These are phyloP conservation scores for Drosophila setifemur DNA, from an alignment of 1,140 invertebrate species.

Conservation along the genomic window DNA sequence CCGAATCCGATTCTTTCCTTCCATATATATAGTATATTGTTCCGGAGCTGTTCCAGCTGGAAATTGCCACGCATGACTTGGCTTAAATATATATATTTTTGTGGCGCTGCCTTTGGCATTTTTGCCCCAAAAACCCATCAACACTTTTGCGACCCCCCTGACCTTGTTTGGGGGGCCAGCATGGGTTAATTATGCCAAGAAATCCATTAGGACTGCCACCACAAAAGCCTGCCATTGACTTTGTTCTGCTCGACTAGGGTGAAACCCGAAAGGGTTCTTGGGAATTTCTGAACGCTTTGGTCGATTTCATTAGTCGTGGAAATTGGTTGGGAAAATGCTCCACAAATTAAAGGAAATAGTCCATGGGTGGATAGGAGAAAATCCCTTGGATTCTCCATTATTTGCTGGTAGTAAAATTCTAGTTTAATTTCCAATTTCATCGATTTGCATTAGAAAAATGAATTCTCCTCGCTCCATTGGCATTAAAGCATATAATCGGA, in stretches of 20 bases:
- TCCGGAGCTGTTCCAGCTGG: constrained; percentile 59
- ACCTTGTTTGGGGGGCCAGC: constrained; percentile 5
- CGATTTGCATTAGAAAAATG: no score
- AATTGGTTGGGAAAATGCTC: background rate
- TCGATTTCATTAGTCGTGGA: constrained; percentile 1
- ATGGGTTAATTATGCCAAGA: constrained; percentile 73
- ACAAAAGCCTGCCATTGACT: constrained; percentile 52
- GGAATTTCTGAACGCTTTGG: background rate
- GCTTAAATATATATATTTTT: constrained; percentile 64
- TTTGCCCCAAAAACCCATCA: constrained; percentile 47
- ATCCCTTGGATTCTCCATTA: background rate
- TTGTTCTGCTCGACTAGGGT: constrained; percentile 19
- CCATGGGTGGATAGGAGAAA: background rate
- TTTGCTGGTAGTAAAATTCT: no score
- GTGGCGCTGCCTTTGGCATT: constrained; percentile 47
- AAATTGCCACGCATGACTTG: constrained; percentile 73
- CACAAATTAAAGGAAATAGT: background rate
- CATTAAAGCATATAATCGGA: background rate
- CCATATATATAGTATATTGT: constrained; percentile 40
- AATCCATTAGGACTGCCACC: constrained; percentile 63
- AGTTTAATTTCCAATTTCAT: no score
- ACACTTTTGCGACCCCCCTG: constrained; percentile 45
- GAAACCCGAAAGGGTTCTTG: constrained; percentile 15
- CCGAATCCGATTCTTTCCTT: constrained; percentile 6
- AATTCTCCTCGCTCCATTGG: no score